Base-by-base conservation (phyloP, 2,113 vertebrate species). In the Dunckerocampus dactyliophorus region DNA sequence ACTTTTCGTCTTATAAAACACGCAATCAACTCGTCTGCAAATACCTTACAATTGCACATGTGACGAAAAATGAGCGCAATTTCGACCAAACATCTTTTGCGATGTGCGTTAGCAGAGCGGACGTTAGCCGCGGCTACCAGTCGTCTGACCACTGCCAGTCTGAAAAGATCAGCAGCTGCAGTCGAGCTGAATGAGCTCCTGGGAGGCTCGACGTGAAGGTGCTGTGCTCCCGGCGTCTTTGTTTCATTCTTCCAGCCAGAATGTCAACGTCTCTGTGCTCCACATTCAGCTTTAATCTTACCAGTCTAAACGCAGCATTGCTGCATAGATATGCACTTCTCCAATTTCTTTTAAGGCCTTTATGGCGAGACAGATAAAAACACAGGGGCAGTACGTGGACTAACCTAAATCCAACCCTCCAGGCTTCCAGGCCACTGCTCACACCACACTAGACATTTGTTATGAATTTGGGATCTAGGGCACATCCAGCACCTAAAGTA, bases 181-280 rank as follows among this genome's bases (percentile, higher is more conserved):
- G 42, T 3, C 15, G 0, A 31, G 22, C 39, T 8, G 0, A 16
- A 42, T 42, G 62, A 50, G 46, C 34, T 20, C 46, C 10, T 5
- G 24, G 11, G 9, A 51, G 59, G 42, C 54, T 60, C 52, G 34
- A 15, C 0, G 47, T 14, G 47, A n/a, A 60, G 37, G 39, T 21
- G 24, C 19, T 21, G 37, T 58, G 65, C 61, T 42, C 21, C n/a
- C 31, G 0, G 15, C 1, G 0, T 47, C 56, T 48, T 15, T 57
- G 22, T 59, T 62, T 64, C 69, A 74, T 82, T 75, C 69, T 65
- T 66, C 49, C 61, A 50, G 24, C 1, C 3, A 1, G 22, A 9
- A 3, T 31, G 70, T 68, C 52, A 63, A 67, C 73, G 34, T 46
- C 69, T 61, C 51, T 37, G 10, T 14, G 14, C 28, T 34, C 22